phyloP scores from a whole-genome alignment of 1,140 invertebrate genomes.

The Muscidifurax raptorellus region DNA sequence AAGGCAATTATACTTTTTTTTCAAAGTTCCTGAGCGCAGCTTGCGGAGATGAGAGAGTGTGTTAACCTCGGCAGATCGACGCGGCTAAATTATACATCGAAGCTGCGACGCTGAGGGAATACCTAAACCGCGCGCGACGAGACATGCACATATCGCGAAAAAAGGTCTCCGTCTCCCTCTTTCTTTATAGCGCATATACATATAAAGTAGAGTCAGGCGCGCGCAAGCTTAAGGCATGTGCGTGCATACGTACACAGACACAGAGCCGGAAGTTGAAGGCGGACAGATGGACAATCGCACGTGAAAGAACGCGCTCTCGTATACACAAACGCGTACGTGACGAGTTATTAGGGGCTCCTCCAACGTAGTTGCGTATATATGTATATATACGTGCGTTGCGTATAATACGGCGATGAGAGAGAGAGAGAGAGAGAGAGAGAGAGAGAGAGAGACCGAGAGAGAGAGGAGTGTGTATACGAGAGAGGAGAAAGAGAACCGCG shows the following conservation, averaged over 20 bases:
- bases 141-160: too few species aligned
- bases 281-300: not conserved
- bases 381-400: not conserved
- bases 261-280: not conserved
- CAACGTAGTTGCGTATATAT: not conserved
- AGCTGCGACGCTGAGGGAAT: too few species aligned
- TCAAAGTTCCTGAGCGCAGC: not conserved
- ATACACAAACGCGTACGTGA: constrained; percentile 21
- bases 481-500: constrained; percentile 2
- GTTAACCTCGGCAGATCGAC: too few species aligned
- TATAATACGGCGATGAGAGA: not conserved
- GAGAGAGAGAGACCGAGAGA: constrained; percentile 25
- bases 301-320: constrained; percentile 27
- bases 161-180: not conserved
- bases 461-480: constrained; percentile 4
- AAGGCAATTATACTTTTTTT: not conserved
- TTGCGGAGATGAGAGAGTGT: not conserved
- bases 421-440: constrained; percentile 24
- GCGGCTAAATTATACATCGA: too few species aligned
- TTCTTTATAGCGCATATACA: too few species aligned
- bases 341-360: constrained; percentile 37
- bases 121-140: too few species aligned
- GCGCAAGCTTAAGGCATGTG: not conserved
- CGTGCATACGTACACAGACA: too few species aligned
- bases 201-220: too few species aligned